Conservation (phyloP, 2,888 invertebrate species). For the Stenotaenia linearis region DNA sequence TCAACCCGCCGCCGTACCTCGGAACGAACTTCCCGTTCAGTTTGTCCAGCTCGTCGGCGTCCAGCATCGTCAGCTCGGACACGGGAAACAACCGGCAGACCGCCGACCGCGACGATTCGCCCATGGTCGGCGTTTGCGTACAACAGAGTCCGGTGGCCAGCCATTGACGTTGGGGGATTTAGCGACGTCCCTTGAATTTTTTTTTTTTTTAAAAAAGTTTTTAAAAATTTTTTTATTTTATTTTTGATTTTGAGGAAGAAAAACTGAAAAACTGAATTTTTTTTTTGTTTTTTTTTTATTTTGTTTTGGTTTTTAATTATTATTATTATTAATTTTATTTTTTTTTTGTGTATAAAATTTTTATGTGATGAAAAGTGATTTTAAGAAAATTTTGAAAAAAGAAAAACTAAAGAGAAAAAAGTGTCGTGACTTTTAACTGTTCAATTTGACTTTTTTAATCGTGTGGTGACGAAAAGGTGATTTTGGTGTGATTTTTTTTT, state of each 20-base stretch:
- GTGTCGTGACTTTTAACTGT: neutral
- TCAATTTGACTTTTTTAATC: neutral
- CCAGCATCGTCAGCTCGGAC: conserved; percentile 32
- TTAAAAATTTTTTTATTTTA: neutral
- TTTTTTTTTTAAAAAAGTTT: neutral
- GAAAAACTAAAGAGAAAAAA: neutral
- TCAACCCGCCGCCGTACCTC: conserved; percentile 38
- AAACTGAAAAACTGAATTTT: neutral
- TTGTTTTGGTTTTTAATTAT: neutral
- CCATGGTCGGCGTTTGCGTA: conserved; percentile 83
- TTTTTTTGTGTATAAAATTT: conserved; percentile 2
- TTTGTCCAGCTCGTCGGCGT: conserved; percentile 39
- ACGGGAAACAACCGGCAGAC: conserved; percentile 30
- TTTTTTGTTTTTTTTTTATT: neutral
- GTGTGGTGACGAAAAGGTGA: neutral
- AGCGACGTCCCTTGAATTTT: neutral
- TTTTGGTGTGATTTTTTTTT: neutral
- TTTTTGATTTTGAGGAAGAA: neutral
- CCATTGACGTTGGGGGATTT: conserved; percentile 54
- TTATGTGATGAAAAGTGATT: neutral
- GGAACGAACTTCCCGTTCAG: conserved; percentile 41
- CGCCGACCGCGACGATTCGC: conserved; percentile 63
- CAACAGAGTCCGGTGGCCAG: conserved; percentile 90
- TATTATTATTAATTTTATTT: neutral
- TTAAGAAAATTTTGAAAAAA: neutral